These are phyloP conservation scores for Tauraco erythrolophus DNA, from an alignment of 2,113 vertebrate genomes.

Conservation along the genomic window DNA sequence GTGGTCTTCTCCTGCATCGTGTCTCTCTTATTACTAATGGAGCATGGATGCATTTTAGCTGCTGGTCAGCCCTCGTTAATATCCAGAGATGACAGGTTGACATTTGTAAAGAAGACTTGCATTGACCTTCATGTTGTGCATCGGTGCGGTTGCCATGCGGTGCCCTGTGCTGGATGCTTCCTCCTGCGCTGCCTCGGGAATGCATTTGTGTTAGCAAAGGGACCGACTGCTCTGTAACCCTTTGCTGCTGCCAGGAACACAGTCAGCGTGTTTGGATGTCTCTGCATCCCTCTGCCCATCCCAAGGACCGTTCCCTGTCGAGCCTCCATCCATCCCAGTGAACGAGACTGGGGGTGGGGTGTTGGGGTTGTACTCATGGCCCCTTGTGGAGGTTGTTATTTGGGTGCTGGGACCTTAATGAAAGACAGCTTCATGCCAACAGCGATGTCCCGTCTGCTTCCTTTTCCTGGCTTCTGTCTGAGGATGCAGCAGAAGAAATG, in stretches of 20 bases:
- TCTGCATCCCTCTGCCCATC: neutral
- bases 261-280: neutral
- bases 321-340: neutral
- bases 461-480: neutral
- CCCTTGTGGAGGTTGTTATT: neutral
- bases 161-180: constrained; percentile 43
- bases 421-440: neutral
- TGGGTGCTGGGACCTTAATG: neutral
- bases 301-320: neutral
- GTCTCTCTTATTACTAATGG: constrained; percentile 65
- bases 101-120: constrained; percentile 68
- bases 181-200: constrained; percentile 9
- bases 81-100: constrained; percentile 70
- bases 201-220: neutral
- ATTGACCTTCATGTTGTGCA: constrained; percentile 69
- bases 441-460: rapidly evolving
- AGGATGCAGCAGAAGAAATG: neutral
- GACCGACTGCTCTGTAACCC: neutral
- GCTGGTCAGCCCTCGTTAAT: constrained; percentile 74
- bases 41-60: constrained; percentile 70
- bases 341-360: rapidly evolving
- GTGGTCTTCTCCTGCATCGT: constrained; percentile 17
- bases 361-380: neutral
- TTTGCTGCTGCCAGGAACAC: neutral
- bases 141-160: constrained; percentile 19